Evolutionary conservation across 2,888 invertebrate species (phyloP).

Genomic region (Pardosa pseudoannulata): DNA sequence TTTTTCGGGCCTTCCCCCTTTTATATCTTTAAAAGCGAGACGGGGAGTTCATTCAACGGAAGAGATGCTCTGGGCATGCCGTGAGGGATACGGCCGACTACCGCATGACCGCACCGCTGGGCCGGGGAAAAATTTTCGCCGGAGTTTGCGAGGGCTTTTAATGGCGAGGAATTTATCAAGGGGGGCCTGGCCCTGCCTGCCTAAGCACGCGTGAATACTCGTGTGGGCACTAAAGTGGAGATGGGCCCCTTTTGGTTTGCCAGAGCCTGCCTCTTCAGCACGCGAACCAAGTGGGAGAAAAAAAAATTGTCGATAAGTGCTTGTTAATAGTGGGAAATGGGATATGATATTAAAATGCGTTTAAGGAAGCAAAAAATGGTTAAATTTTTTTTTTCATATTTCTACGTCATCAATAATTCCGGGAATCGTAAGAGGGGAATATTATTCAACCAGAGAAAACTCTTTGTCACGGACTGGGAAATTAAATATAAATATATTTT

Average conservation of each 20-base stretch:
- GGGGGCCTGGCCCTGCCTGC: constrained; percentile 44
- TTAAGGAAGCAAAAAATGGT: not conserved
- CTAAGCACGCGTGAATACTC: constrained; percentile 70
- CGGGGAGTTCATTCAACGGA: constrained; percentile 61
- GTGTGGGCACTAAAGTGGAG: constrained; percentile 44
- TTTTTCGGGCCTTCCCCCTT: constrained; percentile 49
- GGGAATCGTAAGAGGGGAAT: no score
- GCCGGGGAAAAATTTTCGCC: constrained; percentile 21
- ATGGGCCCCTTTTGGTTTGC: constrained; percentile 38
- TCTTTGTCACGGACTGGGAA: no score
- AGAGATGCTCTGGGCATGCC: constrained; percentile 62
- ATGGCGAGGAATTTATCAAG: constrained; percentile 69
- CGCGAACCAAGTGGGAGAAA: not conserved
- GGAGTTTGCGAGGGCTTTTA: constrained; percentile 39
- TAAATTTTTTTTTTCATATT: not conserved
- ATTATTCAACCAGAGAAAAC: no score
- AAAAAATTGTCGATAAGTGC: not conserved
- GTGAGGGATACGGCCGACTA: constrained; percentile 46
- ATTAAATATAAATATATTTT: no score
- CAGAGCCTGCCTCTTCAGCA: not conserved
- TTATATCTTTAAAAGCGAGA: constrained; percentile 56
- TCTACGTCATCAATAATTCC: no score
- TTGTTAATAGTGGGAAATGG: not conserved
- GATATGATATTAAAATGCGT: not conserved
- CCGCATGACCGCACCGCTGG: constrained; percentile 71